Evolutionary conservation across 2,113 vertebrate species (phyloP).

Genomic region (Natator depressus): DNA sequence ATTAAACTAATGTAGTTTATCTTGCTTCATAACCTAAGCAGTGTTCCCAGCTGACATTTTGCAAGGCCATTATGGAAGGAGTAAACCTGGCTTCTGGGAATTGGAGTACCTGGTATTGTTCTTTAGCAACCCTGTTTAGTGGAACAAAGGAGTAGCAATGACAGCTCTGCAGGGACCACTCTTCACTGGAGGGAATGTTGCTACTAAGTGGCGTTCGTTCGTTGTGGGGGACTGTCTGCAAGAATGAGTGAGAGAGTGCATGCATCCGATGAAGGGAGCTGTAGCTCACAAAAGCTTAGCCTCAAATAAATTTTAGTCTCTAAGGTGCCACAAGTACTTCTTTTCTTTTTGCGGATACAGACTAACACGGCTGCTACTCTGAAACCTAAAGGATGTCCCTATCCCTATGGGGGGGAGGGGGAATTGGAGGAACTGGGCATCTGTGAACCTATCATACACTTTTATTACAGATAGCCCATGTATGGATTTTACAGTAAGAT

Average conservation of each 20-base stretch:
- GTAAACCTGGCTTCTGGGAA: neutral
- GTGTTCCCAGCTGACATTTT: neutral
- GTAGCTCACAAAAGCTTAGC: too few species aligned
- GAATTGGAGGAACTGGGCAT: neutral
- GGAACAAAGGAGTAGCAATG: fast-evolving
- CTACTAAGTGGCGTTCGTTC: too few species aligned
- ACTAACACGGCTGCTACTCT: too few species aligned
- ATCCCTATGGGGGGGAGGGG: fast-evolving
- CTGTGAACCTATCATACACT: fast-evolving
- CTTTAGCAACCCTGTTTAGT: neutral
- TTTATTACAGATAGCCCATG: fast-evolving
- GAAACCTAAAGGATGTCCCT: neutral
- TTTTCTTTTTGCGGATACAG: too few species aligned
- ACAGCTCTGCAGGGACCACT: neutral
- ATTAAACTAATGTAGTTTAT: neutral
- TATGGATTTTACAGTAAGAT: fast-evolving
- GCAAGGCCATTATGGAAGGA: neutral
- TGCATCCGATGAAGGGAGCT: too few species aligned
- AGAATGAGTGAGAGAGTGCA: neutral
- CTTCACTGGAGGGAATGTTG: neutral
- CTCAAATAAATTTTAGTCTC: too few species aligned
- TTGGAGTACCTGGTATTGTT: neutral
- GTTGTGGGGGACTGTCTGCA: fast-evolving
- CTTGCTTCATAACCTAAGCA: neutral
- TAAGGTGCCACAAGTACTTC: too few species aligned